These are phyloP conservation scores for Trachelus troglodyta DNA, from an alignment of 2,888 invertebrate species.

Conservation along the genomic window DNA sequence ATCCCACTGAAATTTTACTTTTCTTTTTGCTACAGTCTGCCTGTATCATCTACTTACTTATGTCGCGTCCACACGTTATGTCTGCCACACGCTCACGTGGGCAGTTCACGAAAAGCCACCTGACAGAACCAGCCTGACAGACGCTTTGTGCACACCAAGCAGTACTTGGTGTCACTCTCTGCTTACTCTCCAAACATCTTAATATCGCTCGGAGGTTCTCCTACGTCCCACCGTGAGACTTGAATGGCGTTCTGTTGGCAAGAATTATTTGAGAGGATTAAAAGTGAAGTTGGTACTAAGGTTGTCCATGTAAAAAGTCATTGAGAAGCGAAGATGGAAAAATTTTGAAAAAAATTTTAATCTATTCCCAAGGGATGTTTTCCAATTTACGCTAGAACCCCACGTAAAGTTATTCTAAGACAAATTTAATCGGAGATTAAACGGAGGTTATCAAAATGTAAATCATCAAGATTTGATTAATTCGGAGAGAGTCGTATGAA, in stretches of 20 bases:
- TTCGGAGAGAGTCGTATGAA: background rate
- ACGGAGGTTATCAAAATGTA: background rate
- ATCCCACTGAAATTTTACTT: background rate
- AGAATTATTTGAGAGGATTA: background rate
- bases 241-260: background rate
- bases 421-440: background rate
- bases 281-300: background rate
- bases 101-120: conserved; percentile 50
- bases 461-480: background rate
- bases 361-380: background rate
- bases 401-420: background rate
- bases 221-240: background rate
- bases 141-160: conserved; percentile 26
- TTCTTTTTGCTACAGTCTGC: background rate
- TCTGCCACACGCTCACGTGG: conserved; percentile 27
- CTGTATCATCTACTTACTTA: background rate
- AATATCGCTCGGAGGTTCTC: conserved; percentile 36
- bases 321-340: background rate
- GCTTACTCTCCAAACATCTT: conserved; percentile 54
- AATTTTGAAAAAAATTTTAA: background rate
- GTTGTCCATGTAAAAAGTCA: background rate
- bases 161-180: conserved; percentile 41
- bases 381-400: background rate
- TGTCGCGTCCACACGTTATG: background rate
- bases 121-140: conserved; percentile 41